Conservation (phyloP, 2,113 vertebrate genomes). For the Laterallus jamaicensis region DNA sequence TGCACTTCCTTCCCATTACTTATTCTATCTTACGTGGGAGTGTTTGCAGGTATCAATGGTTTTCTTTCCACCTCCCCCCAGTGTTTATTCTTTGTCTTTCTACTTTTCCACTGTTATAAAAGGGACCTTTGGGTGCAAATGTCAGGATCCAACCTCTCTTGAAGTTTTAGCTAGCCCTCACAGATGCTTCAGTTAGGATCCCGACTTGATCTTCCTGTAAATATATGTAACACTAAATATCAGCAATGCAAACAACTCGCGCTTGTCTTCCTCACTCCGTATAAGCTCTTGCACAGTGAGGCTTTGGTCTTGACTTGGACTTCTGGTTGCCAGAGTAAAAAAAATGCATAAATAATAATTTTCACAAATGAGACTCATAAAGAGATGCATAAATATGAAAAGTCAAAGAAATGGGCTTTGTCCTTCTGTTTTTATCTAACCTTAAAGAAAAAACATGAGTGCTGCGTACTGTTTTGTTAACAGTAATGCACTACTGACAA, state of each 20-base stretch:
- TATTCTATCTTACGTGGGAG: not conserved
- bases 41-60: not conserved
- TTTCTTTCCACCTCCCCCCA: accelerated
- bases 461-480: not conserved
- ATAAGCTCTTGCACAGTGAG: not conserved
- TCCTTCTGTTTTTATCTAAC: not conserved
- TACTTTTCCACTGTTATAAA: not conserved
- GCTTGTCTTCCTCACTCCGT: not conserved
- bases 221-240: not conserved
- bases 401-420: not conserved
- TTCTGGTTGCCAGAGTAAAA: not conserved
- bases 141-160: not conserved
- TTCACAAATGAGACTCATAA: not conserved
- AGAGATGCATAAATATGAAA: not conserved
- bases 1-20: not conserved
- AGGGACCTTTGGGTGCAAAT: not conserved
- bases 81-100: not conserved
- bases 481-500: not conserved
- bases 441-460: not conserved
- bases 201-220: not conserved
- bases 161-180: not conserved
- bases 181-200: not conserved
- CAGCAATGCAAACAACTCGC: not conserved
- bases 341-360: not conserved
- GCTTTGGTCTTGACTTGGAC: not conserved